Conservation (phyloP, 1,140 invertebrate genomes). For the Cepaea nemoralis region DNA sequence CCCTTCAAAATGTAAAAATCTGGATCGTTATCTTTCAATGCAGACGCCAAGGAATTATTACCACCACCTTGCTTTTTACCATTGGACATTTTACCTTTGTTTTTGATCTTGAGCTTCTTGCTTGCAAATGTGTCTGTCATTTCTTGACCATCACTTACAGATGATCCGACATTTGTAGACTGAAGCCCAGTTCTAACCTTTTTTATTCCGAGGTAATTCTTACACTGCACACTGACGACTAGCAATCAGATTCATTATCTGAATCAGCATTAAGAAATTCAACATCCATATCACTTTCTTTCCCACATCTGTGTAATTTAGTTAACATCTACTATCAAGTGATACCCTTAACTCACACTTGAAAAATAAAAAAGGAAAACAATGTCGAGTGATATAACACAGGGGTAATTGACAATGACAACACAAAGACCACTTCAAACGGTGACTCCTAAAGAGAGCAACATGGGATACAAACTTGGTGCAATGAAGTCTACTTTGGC, state of each 20-base stretch:
- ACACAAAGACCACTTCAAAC: too few species aligned
- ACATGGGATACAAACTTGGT: too few species aligned
- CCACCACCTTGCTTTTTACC: slow-evolving; percentile 9
- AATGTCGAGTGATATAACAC: too few species aligned
- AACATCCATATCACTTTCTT: slow-evolving; percentile 28
- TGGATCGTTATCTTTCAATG: slow-evolving; percentile 36
- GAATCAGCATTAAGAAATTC: slow-evolving; percentile 33
- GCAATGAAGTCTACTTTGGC: too few species aligned
- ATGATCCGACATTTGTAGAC: too few species aligned
- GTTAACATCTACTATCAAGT: too few species aligned
- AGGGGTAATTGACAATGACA: too few species aligned
- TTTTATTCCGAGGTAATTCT: background rate
- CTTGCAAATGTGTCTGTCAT: too few species aligned
- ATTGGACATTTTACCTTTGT: background rate
- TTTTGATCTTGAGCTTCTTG: background rate
- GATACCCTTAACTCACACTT: too few species aligned
- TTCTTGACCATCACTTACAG: background rate
- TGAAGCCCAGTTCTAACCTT: background rate
- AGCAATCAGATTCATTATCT: slow-evolving; percentile 28
- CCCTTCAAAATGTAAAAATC: slow-evolving; percentile 39
- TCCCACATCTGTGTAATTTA: too few species aligned
- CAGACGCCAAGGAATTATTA: slow-evolving; percentile 23
- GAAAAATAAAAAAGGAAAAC: too few species aligned
- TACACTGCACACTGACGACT: background rate
- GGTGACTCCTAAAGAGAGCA: too few species aligned